Conservation (phyloP, 2,113 vertebrate genomes). For the Laterallus jamaicensis region DNA sequence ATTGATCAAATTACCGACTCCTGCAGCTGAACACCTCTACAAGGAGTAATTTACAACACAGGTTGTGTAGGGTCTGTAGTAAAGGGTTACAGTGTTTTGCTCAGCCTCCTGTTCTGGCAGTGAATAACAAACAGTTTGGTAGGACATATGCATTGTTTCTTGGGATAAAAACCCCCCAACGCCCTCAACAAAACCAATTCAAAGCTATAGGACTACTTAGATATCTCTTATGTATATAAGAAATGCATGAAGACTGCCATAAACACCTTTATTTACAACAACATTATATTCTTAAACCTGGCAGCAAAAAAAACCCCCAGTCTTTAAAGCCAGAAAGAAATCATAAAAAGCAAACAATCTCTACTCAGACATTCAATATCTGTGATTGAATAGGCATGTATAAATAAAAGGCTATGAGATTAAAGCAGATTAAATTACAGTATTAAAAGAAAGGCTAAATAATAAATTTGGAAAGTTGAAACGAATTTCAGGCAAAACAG, state of each 20-base stretch:
- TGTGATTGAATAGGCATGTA: neutral
- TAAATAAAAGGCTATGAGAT: conserved; percentile 37
- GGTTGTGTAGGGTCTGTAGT: neutral
- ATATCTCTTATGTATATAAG: neutral
- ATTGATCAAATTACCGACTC: conserved; percentile 39
- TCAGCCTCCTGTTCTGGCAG: neutral
- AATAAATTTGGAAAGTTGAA: neutral
- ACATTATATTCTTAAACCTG: neutral
- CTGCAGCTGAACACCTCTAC: neutral
- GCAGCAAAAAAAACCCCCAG: neutral
- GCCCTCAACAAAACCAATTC: neutral
- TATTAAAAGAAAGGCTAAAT: conserved; percentile 34
- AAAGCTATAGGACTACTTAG: neutral
- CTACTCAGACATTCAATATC: neutral
- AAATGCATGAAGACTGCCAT: neutral
- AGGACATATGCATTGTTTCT: neutral
- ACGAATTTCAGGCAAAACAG: neutral
- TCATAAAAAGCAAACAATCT: neutral
- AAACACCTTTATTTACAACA: neutral
- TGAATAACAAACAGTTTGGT: neutral
- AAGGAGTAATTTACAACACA: neutral
- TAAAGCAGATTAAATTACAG: conserved; percentile 46
- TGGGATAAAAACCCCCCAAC: neutral
- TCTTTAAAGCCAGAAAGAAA: neutral
- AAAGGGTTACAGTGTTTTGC: neutral